These are phyloP conservation scores for Caerostris darwini DNA, from an alignment of 1,140 invertebrate genomes.

Conservation along the genomic window DNA sequence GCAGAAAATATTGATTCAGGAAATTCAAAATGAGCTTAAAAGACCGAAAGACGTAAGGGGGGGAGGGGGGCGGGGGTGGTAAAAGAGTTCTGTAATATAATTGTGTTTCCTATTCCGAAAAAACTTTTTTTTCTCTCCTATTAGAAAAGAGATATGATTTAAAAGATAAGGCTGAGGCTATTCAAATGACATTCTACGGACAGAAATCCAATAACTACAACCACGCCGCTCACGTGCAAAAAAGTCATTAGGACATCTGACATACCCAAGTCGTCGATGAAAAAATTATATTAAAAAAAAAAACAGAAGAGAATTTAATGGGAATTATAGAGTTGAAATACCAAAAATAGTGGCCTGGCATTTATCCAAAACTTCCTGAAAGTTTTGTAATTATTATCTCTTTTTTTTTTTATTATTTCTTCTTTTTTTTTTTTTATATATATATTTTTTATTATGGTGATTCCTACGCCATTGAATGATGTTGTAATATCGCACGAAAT, in stretches of 20 bases:
- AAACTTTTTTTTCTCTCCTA: neutral
- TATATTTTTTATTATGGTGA: neutral
- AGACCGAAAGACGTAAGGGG: neutral
- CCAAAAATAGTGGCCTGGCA: slow-evolving; percentile 10
- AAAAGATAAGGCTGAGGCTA: neutral
- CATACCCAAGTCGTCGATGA: neutral
- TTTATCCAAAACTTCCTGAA: neutral
- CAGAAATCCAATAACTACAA: slow-evolving; percentile 2
- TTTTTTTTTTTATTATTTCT: neutral
- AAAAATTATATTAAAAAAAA: neutral
- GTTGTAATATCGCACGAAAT: too few species aligned
- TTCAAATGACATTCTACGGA: slow-evolving; percentile 1
- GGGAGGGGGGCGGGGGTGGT: neutral
- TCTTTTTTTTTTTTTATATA: too few species aligned
- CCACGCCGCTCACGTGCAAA: neutral
- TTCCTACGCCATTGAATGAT: neutral
- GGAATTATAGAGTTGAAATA: slow-evolving; percentile 33
- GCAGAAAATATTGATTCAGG: neutral
- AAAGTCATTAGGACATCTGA: slow-evolving; percentile 36
- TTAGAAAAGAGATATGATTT: neutral
- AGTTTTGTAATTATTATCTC: neutral
- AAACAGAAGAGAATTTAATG: neutral
- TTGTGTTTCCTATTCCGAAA: slow-evolving; percentile 19
- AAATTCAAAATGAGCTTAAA: slow-evolving; percentile 15
- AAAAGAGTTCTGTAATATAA: neutral